phyloP scores from a whole-genome alignment of 1,140 invertebrate species.

The Heliconius himera region DNA sequence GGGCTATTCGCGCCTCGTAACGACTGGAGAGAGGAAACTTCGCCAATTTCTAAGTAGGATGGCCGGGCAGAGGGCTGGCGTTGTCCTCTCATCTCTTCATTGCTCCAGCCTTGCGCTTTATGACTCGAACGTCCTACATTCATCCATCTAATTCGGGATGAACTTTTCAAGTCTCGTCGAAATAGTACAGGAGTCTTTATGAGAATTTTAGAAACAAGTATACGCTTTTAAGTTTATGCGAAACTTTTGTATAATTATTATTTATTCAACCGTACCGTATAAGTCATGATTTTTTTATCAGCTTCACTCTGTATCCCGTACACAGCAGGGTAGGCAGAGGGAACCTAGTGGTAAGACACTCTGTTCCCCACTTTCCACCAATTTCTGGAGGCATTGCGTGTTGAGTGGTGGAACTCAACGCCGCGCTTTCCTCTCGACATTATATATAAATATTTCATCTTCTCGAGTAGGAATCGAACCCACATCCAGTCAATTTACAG shows the following conservation, averaged over 20 bases:
- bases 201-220: background rate
- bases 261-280: background rate
- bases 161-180: background rate
- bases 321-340: no score
- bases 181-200: background rate
- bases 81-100: conserved; percentile 35
- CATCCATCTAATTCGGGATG: conserved; percentile 17
- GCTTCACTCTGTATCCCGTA: no score
- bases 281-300: background rate
- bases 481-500: no score
- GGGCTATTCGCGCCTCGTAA: conserved; percentile 79
- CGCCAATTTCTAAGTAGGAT: conserved; percentile 65
- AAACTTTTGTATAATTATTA: background rate
- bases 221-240: background rate
- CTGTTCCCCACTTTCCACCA: no score
- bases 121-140: background rate
- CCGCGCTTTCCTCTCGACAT: no score
- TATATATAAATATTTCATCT: no score
- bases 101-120: conserved; percentile 25
- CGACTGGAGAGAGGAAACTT: conserved; percentile 76
- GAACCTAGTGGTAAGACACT: no score
- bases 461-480: no score
- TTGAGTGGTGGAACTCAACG: no score
- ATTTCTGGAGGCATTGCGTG: no score
- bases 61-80: conserved; percentile 46